These are phyloP conservation scores for Rhombomys opimus DNA, from an alignment of 2,113 vertebrate genomes.

Conservation along the genomic window DNA sequence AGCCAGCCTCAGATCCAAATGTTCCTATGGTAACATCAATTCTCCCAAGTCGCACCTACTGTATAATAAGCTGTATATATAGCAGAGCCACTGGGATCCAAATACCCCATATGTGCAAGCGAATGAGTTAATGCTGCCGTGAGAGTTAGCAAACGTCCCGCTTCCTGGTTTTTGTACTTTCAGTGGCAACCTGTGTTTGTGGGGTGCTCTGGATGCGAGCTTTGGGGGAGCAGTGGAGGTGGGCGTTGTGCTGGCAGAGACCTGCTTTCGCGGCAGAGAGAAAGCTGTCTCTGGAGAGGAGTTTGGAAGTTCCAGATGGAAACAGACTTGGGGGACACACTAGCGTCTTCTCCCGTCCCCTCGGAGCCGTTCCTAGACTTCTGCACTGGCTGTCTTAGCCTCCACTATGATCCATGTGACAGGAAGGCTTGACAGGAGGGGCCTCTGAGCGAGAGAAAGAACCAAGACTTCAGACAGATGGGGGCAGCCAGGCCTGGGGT, in stretches of 20 bases:
- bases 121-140: constrained; percentile 78
- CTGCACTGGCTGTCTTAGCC: background rate
- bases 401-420: background rate
- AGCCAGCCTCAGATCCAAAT: constrained; percentile 77
- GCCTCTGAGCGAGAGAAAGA: background rate
- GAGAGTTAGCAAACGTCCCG: constrained; percentile 74
- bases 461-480: background rate
- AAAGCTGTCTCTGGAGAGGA: background rate
- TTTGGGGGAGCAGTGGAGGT: constrained; percentile 28
- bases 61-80: constrained; percentile 80
- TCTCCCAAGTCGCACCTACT: constrained; percentile 81
- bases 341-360: background rate
- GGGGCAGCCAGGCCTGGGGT: background rate
- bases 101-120: constrained; percentile 76
- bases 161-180: constrained; percentile 78
- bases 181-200: constrained; percentile 71
- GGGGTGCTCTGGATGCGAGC: constrained; percentile 35
- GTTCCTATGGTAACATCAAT: constrained; percentile 83
- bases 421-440: background rate
- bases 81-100: constrained; percentile 79
- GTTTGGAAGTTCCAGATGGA: constrained; percentile 8
- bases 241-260: background rate
- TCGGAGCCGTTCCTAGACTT: background rate
- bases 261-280: background rate
- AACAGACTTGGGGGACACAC: background rate